A percentile compares a stretch with the other conserved stretches of the same genome.
These are phyloP conservation scores for Pygoscelis antarcticus DNA, from an alignment of 2,113 vertebrate genomes.

Conservation along the genomic window DNA sequence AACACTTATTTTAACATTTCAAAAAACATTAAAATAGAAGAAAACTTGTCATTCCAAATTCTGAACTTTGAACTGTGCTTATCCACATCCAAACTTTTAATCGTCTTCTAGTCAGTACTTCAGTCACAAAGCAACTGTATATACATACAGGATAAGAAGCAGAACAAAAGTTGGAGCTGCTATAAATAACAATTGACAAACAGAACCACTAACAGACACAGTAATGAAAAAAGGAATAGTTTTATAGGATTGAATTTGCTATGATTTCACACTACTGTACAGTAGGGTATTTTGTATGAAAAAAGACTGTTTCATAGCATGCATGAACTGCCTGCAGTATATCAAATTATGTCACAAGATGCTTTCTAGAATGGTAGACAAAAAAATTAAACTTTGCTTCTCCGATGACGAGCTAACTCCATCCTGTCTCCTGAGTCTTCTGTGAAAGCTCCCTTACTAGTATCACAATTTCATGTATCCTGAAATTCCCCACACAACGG, in stretches of 20 bases:
- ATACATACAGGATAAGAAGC: neutral
- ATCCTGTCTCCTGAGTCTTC: neutral
- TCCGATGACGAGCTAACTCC: neutral
- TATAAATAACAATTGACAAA: neutral
- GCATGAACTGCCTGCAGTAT: neutral
- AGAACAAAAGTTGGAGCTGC: neutral
- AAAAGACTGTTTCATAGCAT: neutral
- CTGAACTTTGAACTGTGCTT: neutral
- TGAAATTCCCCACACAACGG: neutral
- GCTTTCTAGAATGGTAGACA: neutral
- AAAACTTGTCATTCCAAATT: neutral
- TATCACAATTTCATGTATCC: neutral
- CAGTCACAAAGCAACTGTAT: neutral
- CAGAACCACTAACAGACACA: neutral
- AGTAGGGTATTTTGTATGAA: neutral
- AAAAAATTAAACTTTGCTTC: neutral
- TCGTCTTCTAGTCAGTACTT: neutral
- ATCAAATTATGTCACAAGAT: neutral
- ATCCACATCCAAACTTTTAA: neutral
- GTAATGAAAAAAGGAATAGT: neutral
- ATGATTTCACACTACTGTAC: neutral
- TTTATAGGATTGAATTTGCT: neutral
- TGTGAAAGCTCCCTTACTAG: neutral
- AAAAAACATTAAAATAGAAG: neutral
- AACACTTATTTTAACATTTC: neutral